phyloP scores from a whole-genome alignment of 2,113 vertebrate genomes.

The Tachuris rubrigastra region DNA sequence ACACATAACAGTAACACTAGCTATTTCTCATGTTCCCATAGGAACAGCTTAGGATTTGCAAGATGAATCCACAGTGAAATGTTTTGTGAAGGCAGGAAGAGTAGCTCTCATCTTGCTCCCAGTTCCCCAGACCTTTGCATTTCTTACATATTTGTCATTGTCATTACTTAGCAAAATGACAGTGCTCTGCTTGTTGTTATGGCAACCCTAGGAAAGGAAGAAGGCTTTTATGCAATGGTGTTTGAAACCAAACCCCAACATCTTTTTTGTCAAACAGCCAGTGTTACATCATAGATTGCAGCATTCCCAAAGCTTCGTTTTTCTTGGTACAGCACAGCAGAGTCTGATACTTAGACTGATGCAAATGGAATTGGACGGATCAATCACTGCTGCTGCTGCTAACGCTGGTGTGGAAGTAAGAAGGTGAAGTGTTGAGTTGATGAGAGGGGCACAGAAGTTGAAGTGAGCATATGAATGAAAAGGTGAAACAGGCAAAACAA shows the following conservation, averaged over 20 bases:
- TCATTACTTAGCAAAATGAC: constrained; percentile 49
- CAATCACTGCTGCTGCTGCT: background rate
- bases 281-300: background rate
- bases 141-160: constrained; percentile 50
- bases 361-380: background rate
- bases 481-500: background rate
- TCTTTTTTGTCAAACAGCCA: constrained; percentile 15
- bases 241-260: background rate
- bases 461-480: background rate
- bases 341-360: background rate
- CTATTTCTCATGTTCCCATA: constrained; percentile 31
- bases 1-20: background rate
- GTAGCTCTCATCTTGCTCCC: constrained; percentile 20
- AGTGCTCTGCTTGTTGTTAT: constrained; percentile 10
- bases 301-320: background rate
- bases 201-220: background rate
- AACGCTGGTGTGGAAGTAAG: background rate
- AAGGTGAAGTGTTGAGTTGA: background rate
- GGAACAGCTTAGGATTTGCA: constrained; percentile 9
- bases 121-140: constrained; percentile 18
- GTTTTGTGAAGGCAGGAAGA: constrained; percentile 33
- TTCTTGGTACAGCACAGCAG: background rate
- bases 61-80: constrained; percentile 39
- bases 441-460: background rate
- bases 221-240: background rate